Base-by-base conservation (phyloP, 2,888 invertebrate genomes). In the Theristus sp. region DNA sequence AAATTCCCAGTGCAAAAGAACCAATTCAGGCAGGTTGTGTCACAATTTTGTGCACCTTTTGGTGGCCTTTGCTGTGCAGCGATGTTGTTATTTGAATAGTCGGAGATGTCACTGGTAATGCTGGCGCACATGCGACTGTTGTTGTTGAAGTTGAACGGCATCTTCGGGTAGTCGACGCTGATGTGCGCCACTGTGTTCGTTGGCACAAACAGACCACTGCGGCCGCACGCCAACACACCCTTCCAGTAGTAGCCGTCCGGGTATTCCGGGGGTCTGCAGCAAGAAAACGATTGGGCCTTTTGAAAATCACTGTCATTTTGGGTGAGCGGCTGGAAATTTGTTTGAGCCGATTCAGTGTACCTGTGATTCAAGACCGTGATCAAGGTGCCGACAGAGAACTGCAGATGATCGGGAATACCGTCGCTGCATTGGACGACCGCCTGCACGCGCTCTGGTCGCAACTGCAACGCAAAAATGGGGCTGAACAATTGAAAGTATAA, bases 141-240 rank as follows among this genome's bases (percentile, higher is more conserved):
- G n/a, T n/a, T n/a, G n/a, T n/a, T n/a, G n/a, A n/a, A n/a, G n/a
- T n/a, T n/a, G n/a, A n/a, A 13, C 38, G 38, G 38, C 38, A 38
- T 13, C 17, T 38, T 38, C 49, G 49, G 49, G 49, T n/a, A 49
- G 13, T 49, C 84, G n/a, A 82, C 82, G 46, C 87, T 86, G 1
- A 88, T 77, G 73, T 87, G 89, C 0, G 90, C 85, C 61, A 90
- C 88, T 10, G 87, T 88, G 70, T 88, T 84, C 13, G 81, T 82
- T 0, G 94, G 90, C 77, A 89, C 87, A 75, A 96, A 93, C 60
- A 86, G 79, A 0, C 96, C 94, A n/a, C 87, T 87, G 71, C 89
- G 87, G 0, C 94, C 93, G 66, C 84, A 86, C 56, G 84, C 82
- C 26, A 89, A 75, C 0, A 87, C 86, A 0, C 96, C 96, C 71